Evolutionary conservation across 2,797 vertebrate species (phyloP).

Genomic region (Sebastes oblongus): DNA sequence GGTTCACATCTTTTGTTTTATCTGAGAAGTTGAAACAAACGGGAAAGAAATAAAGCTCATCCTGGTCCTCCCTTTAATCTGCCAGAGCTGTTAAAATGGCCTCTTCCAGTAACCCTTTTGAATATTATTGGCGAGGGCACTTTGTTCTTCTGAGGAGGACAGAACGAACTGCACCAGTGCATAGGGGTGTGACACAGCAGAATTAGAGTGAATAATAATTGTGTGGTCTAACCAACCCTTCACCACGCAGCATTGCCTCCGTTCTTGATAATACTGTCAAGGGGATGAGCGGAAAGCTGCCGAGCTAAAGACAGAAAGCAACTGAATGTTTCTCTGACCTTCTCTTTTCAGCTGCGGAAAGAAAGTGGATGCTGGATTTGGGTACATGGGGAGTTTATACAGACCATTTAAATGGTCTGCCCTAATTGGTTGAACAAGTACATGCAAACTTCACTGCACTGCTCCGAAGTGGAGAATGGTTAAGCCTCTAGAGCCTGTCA

Average conservation of each 20-base stretch:
- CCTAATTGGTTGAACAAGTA: conserved; percentile 33
- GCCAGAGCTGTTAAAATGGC: not conserved
- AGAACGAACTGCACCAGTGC: conserved; percentile 36
- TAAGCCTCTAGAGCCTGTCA: conserved; percentile 3
- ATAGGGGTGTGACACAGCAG: conserved; percentile 50
- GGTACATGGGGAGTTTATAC: conserved; percentile 1
- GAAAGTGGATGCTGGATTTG: not conserved
- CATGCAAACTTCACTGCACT: conserved; percentile 1
- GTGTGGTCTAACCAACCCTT: conserved; percentile 56
- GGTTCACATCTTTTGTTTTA: not conserved
- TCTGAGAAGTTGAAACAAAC: not conserved
- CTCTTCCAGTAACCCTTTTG: not conserved
- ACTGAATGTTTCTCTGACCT: conserved; percentile 19
- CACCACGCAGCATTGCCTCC: conserved; percentile 33
- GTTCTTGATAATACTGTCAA: conserved; percentile 42
- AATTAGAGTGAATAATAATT: conserved; percentile 67
- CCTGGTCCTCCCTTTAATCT: not conserved
- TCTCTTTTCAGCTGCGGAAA: conserved; percentile 16
- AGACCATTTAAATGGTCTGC: not conserved
- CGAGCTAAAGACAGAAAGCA: conserved; percentile 25
- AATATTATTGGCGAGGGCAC: conserved; percentile 13
- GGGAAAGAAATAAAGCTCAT: not conserved
- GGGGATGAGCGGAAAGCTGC: conserved; percentile 26
- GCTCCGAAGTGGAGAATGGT: not conserved
- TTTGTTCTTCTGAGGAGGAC: conserved; percentile 38